Evolutionary conservation across 2,113 vertebrate genomes (phyloP).

Genomic region (Fukomys damarensis): DNA sequence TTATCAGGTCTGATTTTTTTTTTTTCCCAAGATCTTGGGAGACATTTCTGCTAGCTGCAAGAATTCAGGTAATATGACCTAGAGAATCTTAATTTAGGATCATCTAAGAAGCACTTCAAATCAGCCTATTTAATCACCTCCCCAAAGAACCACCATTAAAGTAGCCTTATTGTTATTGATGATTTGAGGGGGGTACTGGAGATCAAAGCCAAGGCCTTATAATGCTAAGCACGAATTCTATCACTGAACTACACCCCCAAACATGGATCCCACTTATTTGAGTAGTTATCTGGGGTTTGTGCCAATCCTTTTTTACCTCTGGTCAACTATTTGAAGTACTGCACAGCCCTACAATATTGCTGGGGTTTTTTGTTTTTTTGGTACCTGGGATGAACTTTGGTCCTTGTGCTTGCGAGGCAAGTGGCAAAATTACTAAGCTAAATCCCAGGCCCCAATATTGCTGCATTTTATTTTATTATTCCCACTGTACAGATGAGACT

Average conservation of each 20-base stretch:
- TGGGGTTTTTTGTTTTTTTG: no score
- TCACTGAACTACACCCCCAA: not conserved
- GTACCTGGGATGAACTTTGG: no score
- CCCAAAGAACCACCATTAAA: not conserved
- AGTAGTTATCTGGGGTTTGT: not conserved
- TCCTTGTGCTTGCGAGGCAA: no score
- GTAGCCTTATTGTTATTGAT: not conserved
- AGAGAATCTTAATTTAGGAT: not conserved
- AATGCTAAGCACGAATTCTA: not conserved
- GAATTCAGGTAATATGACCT: not conserved
- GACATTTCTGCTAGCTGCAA: not conserved
- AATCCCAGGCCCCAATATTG: no score
- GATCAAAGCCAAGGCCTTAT: not conserved
- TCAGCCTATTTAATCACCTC: not conserved
- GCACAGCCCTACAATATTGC: not conserved
- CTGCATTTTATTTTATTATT: not conserved
- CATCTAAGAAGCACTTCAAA: conserved; percentile 12
- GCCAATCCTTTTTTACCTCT: not conserved
- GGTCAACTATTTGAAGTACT: not conserved
- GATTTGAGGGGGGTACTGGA: not conserved
- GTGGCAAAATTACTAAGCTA: no score
- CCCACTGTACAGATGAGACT: not conserved
- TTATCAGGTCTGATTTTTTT: not conserved
- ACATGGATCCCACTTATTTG: not conserved
- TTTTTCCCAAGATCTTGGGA: not conserved